Conservation (phyloP, 2,113 vertebrate genomes). For the Oryzias melastigma region DNA sequence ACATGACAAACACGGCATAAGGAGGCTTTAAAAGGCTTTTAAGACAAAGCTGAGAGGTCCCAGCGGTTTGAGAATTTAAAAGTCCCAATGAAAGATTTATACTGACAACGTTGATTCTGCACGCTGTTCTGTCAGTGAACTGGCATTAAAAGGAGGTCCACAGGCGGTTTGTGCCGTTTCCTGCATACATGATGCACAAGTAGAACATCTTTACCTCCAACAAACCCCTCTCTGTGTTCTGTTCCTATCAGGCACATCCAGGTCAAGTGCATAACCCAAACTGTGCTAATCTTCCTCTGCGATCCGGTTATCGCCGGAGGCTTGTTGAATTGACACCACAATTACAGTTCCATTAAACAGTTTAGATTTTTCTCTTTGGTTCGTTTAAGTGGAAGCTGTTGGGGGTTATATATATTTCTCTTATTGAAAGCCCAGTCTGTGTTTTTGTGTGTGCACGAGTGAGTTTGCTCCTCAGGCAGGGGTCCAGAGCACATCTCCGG, state of each 20-base stretch:
- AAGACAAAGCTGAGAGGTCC: constrained; percentile 4
- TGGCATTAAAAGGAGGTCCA: not conserved
- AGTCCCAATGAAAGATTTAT: not conserved
- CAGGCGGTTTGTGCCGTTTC: not conserved
- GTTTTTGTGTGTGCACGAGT: constrained; percentile 11
- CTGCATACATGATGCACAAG: not conserved
- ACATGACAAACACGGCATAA: not conserved
- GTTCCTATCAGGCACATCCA: constrained; percentile 13
- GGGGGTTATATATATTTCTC: constrained; percentile 1
- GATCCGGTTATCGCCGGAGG: constrained; percentile 9
- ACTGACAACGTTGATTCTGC: not conserved
- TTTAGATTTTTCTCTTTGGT: not conserved
- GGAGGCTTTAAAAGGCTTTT: not conserved
- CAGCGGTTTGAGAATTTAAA: constrained; percentile 10
- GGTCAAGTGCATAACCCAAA: constrained; percentile 24
- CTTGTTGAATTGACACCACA: constrained; percentile 15
- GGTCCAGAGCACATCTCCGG: constrained; percentile 63
- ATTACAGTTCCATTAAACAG: constrained; percentile 6
- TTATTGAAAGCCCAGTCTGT: constrained; percentile 29
- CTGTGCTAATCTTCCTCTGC: constrained; percentile 23
- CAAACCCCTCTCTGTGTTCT: constrained; percentile 17
- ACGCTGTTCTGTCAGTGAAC: constrained; percentile 2
- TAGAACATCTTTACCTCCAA: not conserved
- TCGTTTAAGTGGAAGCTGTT: constrained; percentile 11
- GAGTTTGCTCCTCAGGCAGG: constrained; percentile 53